These are phyloP conservation scores for Tachina fera DNA, from an alignment of 2,888 invertebrate genomes.

Conservation along the genomic window DNA sequence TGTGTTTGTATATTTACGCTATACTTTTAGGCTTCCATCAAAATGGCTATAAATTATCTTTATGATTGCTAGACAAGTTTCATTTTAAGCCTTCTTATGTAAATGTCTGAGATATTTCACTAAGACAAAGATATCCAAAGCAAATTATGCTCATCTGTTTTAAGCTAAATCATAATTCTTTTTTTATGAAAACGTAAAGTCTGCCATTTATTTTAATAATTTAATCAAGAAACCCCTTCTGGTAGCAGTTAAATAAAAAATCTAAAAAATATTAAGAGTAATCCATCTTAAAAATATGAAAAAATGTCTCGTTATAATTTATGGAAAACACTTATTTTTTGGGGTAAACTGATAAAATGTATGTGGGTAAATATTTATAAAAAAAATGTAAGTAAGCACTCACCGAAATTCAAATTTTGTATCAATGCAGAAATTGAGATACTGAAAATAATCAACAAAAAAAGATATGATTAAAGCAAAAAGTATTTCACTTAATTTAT, in stretches of 20 bases:
- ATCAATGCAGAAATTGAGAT: neutral
- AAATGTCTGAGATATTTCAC: neutral
- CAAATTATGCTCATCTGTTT: neutral
- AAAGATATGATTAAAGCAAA: neutral
- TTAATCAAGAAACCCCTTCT: neutral
- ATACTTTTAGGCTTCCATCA: neutral
- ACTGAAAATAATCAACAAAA: neutral
- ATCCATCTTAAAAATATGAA: neutral
- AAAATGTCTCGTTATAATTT: neutral
- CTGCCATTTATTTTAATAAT: neutral
- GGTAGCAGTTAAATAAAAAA: slow-evolving; percentile 1
- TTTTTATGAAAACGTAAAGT: neutral
- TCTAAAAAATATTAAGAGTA: neutral
- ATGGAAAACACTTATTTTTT: neutral
- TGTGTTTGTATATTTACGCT: too few relatives aligned
- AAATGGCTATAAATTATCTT: neutral
- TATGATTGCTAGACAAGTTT: too few relatives aligned
- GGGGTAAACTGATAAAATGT: neutral
- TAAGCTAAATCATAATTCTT: neutral
- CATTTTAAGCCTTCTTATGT: neutral
- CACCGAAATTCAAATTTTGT: neutral
- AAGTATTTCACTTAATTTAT: neutral
- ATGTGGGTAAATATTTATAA: slow-evolving; percentile 27
- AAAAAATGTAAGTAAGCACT: neutral
- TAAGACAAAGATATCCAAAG: neutral